Base-by-base conservation (phyloP, 2,113 vertebrate genomes). In the Seriola aureovittata region DNA sequence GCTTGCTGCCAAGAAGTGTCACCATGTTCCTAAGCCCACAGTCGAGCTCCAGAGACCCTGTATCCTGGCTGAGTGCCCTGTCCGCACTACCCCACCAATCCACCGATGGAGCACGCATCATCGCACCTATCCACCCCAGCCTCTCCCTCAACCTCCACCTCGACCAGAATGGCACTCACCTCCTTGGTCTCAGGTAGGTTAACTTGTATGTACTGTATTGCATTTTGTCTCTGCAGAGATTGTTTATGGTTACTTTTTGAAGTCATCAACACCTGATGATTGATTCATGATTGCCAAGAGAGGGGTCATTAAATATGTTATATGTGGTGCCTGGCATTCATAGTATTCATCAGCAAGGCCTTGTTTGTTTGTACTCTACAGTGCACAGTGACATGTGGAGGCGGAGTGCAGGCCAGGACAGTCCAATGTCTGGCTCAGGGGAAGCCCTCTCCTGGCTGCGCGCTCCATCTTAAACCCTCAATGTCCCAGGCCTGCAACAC, bases 371-470 rank as follows among this genome's bases (percentile, higher is more conserved):
- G 12, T 68, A 8, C 36, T 66, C 44, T 12, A 16, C 91, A 97
- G 97, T 97, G 97, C 79, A 95, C 97, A 0, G 96, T 96, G 81
- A 95, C 95, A 34, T 97, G 97, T 72, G 97, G 97, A 8, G 97
- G 97, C 14, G 97, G 97, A 0, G 95, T 97, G 36, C 96, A 96
- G 91, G 91, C 86, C 14, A 93, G 97, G 63, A 88, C 93, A 0
- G 96, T 97, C 64, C 96, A 96, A 52, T 98, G 97, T 80, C 93
- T 96, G 66, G 67, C 81, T 0, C 90, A 92, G 7, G 95, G 95
- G 38, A 94, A 88, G 34, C 93, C 91, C 0, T 94, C 95, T 5
- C 44, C 89, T 0, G 90, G 94, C 25, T 98, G 97, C 75, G 60
- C 86, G 34, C 14, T 71, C 2, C 90, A 92, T 66, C 91, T 94